Percentiles rank a stretch among this genome's conserved stretches.
phyloP scores from a whole-genome alignment of 2,888 invertebrate species.

The Agrochola lychnidis region DNA sequence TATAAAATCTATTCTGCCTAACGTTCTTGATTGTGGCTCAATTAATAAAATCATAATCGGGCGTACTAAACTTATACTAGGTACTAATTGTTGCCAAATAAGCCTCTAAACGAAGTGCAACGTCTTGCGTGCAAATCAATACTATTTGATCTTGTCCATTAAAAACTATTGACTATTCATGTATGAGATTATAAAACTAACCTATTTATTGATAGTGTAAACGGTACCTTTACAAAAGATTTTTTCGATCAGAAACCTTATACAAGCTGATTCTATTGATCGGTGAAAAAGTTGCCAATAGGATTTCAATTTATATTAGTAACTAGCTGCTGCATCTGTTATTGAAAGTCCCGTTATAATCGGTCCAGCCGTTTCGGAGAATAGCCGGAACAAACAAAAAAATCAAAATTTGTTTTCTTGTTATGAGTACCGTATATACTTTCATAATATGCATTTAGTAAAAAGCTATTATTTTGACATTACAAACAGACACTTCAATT shows the following conservation, averaged over 20 bases:
- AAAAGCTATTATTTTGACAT: no score
- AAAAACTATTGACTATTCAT: conserved; percentile 46
- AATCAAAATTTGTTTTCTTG: no score
- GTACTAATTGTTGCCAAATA: conserved; percentile 22
- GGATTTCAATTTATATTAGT: background rate
- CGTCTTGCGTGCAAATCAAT: conserved; percentile 35
- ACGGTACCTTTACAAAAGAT: background rate
- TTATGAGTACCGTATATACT: no score
- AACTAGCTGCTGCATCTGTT: background rate
- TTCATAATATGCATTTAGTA: no score
- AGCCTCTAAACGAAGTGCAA: conserved; percentile 52
- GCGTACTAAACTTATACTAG: conserved; percentile 3
- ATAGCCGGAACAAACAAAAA: background rate
- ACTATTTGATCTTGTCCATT: conserved; percentile 48
- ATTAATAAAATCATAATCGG: conserved; percentile 1
- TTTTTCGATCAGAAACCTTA: background rate
- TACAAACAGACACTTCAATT: no score
- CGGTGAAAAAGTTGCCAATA: background rate
- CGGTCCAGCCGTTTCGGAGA: background rate
- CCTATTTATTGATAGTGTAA: conserved; percentile 18
- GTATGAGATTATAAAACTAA: conserved; percentile 38
- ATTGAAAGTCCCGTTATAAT: background rate
- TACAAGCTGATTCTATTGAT: background rate
- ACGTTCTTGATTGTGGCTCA: conserved; percentile 1
- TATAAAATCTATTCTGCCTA: background rate